Evolutionary conservation across 2,113 vertebrate genomes (phyloP).

Genomic region (Platanista minor): DNA sequence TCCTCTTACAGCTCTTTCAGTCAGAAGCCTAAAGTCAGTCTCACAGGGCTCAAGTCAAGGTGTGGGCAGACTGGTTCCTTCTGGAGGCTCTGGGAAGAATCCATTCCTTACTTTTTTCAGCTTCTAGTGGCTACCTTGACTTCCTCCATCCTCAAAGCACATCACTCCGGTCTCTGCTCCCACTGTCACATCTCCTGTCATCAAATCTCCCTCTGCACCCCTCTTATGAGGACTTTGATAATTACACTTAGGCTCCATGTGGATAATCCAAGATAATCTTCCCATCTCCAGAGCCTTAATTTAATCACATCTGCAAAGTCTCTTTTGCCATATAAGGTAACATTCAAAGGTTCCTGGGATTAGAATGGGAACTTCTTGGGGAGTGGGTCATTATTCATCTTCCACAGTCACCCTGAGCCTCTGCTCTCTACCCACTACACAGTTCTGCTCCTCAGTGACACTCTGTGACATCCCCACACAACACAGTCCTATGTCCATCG

Average conservation of each 20-base stretch:
- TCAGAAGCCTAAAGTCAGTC: neutral
- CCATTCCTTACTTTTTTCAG: neutral
- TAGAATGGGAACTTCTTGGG: neutral
- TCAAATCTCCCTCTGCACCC: too few species aligned
- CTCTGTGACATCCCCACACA: neutral
- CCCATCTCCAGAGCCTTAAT: neutral
- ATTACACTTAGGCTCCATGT: neutral
- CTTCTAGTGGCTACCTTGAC: rapidly evolving
- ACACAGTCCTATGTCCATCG: rapidly evolving
- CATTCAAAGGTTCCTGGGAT: neutral
- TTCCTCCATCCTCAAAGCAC: neutral
- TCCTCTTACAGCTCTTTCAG: neutral
- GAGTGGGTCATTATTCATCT: neutral
- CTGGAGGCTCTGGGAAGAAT: neutral
- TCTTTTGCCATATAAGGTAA: neutral
- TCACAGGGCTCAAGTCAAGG: neutral
- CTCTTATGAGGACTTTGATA: neutral
- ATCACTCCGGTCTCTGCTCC: neutral
- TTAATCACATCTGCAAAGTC: neutral
- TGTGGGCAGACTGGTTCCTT: neutral
- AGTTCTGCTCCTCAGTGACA: neutral
- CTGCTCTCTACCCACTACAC: neutral
- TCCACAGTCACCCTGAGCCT: neutral
- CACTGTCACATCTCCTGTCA: neutral
- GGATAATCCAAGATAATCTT: neutral